phyloP scores from a whole-genome alignment of 2,797 vertebrate genomes.

The Eospalax fontanierii region DNA sequence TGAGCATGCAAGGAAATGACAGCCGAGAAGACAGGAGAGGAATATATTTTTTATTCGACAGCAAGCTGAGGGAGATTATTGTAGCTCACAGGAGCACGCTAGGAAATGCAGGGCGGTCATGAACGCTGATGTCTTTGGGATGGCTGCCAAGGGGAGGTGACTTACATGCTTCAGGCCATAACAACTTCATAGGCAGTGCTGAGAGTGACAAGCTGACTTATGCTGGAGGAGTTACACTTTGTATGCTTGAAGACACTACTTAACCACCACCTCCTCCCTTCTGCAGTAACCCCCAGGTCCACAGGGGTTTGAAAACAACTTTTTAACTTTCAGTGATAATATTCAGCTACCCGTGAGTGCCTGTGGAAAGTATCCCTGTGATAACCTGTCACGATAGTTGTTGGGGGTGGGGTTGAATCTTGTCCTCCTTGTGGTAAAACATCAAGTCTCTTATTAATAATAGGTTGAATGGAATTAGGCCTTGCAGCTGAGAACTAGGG shows the following conservation, averaged over 20 bases:
- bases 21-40: conserved; percentile 73
- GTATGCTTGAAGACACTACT: conserved; percentile 56
- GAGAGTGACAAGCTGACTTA: conserved; percentile 70
- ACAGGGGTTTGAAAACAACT: not conserved
- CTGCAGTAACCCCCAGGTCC: not conserved
- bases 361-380: not conserved
- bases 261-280: not conserved
- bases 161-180: conserved; percentile 71
- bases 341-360: not conserved
- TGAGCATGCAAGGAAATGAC: conserved; percentile 62
- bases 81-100: conserved; percentile 65
- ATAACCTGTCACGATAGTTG: not conserved
- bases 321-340: not conserved
- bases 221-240: conserved; percentile 43
- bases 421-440: conserved; percentile 63
- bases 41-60: conserved; percentile 74
- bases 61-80: conserved; percentile 72
- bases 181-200: conserved; percentile 73
- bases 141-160: conserved; percentile 69
- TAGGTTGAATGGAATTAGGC: conserved; percentile 13
- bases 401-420: not conserved
- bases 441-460: conserved; percentile 35
- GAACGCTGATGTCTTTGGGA: conserved; percentile 74
- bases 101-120: conserved; percentile 64
- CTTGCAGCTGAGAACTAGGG: not conserved